Evolutionary conservation across 2,888 invertebrate species (phyloP).

Genomic region (Chymomyza caudatula): DNA sequence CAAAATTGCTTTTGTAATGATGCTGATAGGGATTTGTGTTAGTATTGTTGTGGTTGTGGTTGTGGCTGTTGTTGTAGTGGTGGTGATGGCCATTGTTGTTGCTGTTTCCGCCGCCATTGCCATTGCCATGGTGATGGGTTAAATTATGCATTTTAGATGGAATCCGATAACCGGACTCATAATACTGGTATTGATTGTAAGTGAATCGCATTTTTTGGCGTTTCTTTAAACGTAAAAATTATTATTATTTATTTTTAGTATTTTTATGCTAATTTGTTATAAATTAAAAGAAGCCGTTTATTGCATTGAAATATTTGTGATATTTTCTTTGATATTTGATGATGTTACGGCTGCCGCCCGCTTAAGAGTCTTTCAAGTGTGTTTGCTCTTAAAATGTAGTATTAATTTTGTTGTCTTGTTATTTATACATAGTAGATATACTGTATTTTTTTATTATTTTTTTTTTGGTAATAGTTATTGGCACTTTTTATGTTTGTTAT

Average conservation of each 20-base stretch:
- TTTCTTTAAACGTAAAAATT: conserved; percentile 1
- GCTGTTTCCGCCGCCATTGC: conserved; percentile 20
- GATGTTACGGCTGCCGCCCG: not conserved
- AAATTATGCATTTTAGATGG: conserved; percentile 76
- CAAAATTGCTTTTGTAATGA: conserved; percentile 76
- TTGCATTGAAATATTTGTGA: not conserved
- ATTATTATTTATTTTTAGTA: not conserved
- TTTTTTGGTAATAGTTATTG: conserved; percentile 30
- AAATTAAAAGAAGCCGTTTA: conserved; percentile 15
- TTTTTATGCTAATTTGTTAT: conserved; percentile 3
- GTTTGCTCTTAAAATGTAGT: conserved; percentile 10
- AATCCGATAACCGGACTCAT: conserved; percentile 76
- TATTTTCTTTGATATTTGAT: not conserved
- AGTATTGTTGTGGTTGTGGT: conserved; percentile 33
- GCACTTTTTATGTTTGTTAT: conserved; percentile 18
- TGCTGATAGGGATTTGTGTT: conserved; percentile 60
- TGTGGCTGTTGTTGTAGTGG: conserved; percentile 20
- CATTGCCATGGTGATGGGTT: conserved; percentile 44
- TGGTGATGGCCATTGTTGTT: conserved; percentile 25
- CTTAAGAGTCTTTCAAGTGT: not conserved
- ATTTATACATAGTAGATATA: conserved; percentile 13
- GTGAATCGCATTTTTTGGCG: conserved; percentile 75
- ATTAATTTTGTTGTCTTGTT: conserved; percentile 5
- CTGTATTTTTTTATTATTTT: conserved; percentile 19
- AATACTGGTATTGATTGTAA: conserved; percentile 77